Conservation (phyloP, 2,113 vertebrate species). For the Epinephelus cyanopodus region DNA sequence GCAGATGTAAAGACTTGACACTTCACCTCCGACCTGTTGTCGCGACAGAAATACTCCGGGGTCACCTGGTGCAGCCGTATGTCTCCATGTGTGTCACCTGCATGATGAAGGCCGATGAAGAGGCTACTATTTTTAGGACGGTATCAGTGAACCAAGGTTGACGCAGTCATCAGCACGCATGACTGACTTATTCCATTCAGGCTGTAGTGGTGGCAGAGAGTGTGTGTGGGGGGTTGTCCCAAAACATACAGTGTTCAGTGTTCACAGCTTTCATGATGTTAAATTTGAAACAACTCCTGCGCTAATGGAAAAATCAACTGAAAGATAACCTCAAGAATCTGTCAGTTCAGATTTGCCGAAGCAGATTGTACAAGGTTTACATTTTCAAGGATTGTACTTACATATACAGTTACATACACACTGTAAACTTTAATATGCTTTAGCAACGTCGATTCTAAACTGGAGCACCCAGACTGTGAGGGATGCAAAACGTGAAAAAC, state of each 20-base stretch:
- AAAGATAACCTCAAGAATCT: no score
- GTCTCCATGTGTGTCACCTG: slow-evolving; percentile 39
- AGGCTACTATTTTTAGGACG: slow-evolving; percentile 46
- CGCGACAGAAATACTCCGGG: slow-evolving; percentile 31
- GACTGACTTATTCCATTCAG: slow-evolving; percentile 51
- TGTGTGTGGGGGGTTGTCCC: background rate
- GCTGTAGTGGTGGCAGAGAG: background rate
- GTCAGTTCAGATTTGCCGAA: background rate
- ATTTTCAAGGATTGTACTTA: background rate
- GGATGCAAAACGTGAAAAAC: no score
- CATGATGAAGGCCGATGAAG: slow-evolving; percentile 9
- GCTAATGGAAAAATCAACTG: no score
- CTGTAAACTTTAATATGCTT: background rate
- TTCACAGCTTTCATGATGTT: background rate
- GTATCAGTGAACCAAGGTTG: slow-evolving; percentile 46
- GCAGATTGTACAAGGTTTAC: background rate
- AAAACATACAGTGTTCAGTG: background rate
- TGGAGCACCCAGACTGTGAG: no score
- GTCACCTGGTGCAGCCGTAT: slow-evolving; percentile 28
- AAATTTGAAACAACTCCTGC: background rate
- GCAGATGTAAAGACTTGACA: slow-evolving; percentile 4
- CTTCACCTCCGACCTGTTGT: slow-evolving; percentile 45
- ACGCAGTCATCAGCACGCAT: slow-evolving; percentile 37
- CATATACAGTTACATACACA: no score
- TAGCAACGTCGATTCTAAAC: background rate